A percentile compares a stretch with the other conserved stretches of the same genome.
Evolutionary conservation across 2,113 vertebrate species (phyloP).

Genomic region (Phoenicopterus ruber): DNA sequence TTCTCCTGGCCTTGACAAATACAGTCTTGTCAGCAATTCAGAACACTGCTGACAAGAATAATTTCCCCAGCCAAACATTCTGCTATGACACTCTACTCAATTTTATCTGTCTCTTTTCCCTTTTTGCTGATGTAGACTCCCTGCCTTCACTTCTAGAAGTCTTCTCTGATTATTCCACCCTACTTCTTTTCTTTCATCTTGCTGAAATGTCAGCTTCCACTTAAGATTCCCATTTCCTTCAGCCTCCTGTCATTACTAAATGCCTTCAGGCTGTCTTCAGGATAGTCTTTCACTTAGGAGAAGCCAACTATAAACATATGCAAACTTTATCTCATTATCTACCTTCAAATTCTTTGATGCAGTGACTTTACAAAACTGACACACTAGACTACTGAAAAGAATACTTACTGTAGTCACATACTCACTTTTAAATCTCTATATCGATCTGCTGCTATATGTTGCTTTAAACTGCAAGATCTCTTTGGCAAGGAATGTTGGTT

Average conservation of each 20-base stretch:
- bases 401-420: background rate
- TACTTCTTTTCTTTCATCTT: background rate
- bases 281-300: background rate
- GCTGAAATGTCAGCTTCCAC: background rate
- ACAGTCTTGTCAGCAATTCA: background rate
- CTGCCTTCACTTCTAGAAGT: background rate
- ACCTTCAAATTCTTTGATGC: background rate
- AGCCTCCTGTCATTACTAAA: background rate
- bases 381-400: background rate
- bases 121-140: background rate
- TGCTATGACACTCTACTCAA: background rate
- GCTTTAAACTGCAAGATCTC: background rate
- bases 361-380: background rate
- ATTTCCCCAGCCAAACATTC: background rate
- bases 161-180: background rate
- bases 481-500: background rate
- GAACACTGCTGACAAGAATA: background rate
- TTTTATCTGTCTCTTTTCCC: background rate
- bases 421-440: background rate
- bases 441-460: background rate
- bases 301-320: background rate
- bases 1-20: background rate
- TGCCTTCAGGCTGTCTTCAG: background rate
- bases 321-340: background rate
- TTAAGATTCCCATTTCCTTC: background rate